Percentiles rank a stretch among this genome's conserved stretches.
Evolutionary conservation across 1,140 invertebrate genomes (phyloP).

Genomic region (Pissodes strobi): DNA sequence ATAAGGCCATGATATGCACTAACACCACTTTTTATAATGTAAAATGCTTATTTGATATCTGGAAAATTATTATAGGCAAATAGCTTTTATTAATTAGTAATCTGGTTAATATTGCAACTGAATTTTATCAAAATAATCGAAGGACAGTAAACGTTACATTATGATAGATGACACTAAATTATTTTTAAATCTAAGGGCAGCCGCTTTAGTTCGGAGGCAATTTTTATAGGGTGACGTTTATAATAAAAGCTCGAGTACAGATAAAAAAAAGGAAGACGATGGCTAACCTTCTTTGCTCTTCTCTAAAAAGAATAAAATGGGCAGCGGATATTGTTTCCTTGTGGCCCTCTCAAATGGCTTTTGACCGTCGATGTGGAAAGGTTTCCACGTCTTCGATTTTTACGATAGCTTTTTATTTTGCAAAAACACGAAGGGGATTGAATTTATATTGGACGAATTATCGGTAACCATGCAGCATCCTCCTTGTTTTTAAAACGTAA

Average conservation of each 20-base stretch:
- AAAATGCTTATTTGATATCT: too few relatives aligned
- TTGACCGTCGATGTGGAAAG: constrained; percentile 30
- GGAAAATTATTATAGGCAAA: too few relatives aligned
- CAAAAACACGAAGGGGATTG: constrained; percentile 30
- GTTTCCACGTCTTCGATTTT: constrained; percentile 34
- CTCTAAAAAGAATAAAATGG: constrained; percentile 24
- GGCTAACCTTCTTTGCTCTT: not conserved
- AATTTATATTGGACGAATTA: constrained; percentile 32
- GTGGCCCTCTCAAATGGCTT: constrained; percentile 27
- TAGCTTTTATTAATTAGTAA: too few relatives aligned
- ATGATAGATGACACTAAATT: too few relatives aligned
- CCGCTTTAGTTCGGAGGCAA: too few relatives aligned
- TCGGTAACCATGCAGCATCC: constrained; percentile 10
- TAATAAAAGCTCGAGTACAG: not conserved
- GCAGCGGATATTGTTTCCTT: constrained; percentile 32
- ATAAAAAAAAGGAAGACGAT: constrained; percentile 1
- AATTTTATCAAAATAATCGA: too few relatives aligned
- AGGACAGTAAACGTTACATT: too few relatives aligned
- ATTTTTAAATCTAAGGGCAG: too few relatives aligned
- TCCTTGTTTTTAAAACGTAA: constrained; percentile 15
- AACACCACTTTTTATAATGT: too few relatives aligned
- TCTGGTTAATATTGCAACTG: too few relatives aligned
- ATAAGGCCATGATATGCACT: too few relatives aligned
- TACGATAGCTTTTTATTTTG: constrained; percentile 35
- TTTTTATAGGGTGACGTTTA: not conserved